Evolutionary conservation across 2,797 vertebrate species (phyloP).

Genomic region (Malurus leucopterus): DNA sequence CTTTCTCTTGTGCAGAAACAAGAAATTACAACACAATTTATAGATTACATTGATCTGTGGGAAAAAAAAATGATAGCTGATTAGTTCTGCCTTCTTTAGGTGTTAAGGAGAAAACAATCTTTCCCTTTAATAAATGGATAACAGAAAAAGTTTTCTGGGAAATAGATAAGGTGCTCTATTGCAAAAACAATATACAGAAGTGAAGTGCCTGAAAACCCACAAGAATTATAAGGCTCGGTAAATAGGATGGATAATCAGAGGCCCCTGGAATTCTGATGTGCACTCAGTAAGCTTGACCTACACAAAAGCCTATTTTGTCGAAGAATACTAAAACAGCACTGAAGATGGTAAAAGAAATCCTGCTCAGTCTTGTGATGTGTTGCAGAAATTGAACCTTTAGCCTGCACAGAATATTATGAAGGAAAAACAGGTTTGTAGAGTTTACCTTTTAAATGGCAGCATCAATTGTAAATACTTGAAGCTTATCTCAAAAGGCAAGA

Average conservation of each 20-base stretch:
- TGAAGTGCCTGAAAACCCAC: not conserved
- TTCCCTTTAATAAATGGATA: not conserved
- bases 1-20: conserved; percentile 11
- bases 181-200: not conserved
- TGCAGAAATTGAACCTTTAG: conserved; percentile 30
- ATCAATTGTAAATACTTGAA: not conserved
- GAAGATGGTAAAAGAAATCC: not conserved
- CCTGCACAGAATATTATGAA: conserved; percentile 7
- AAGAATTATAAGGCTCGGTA: not conserved
- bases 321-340: not conserved
- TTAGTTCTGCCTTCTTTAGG: conserved; percentile 8
- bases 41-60: not conserved
- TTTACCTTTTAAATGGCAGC: not conserved
- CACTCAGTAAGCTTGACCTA: not conserved
- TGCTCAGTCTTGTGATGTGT: not conserved
- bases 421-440: not conserved
- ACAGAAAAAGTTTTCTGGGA: not conserved
- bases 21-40: conserved; percentile 18
- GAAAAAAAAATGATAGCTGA: conserved; percentile 16
- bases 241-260: not conserved
- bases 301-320: not conserved
- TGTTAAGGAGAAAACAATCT: conserved; percentile 28
- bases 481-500: not conserved
- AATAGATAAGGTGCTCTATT: not conserved
- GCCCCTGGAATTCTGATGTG: not conserved